Evolutionary conservation across 1,140 invertebrate species (phyloP), one percentile per base, ranked within the genome.

Genomic region (Drosophila orena): DNA sequence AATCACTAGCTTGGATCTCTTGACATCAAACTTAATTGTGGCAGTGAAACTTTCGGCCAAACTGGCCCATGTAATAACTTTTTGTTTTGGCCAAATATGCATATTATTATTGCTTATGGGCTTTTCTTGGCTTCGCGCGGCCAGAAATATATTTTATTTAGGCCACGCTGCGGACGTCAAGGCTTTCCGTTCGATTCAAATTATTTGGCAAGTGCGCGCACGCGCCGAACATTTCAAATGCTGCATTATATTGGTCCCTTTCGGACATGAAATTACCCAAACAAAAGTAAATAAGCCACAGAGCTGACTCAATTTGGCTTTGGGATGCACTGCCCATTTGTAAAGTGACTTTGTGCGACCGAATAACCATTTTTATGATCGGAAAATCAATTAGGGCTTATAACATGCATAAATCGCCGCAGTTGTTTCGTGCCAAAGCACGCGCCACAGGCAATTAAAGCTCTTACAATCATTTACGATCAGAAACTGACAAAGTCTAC

Each of bases 181-280:
- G 83, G 83, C 83, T 86, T 72, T 44, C 24, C 65, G 70, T 72
- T 76, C 76, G 43, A 83, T 76, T 64, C 61, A 72, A 81, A 78
- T 74, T 80, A 74, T 81, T 85, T 85, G 77, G 77, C 81, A 85
- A 85, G 81, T 85, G 72, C 68, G 62, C 35, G 79, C 79, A 88
- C 83, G 83, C 79, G 65, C 47, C 76, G 30, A 56, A 86, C 83
- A 88, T 88, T 89, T 88, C 75, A 86, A 86, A 77, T 73, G 77
- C 68, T 34, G n/a, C 35, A 65, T 68, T 65, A 65, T 65, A 64
- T 71, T 61, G 40, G 55, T 43, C 37, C 30, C 58, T 35, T 64
- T 57, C 20, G 46, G 69, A 53, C 52, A 17, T 49, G 49, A 65
- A 74, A 74, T 66, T 43, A 50, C 70, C 62, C 69, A 72, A 53